A percentile compares a stretch with the other conserved stretches of the same genome.
Evolutionary conservation across 2,888 invertebrate genomes (phyloP).

Genomic region (Trilocha varians): DNA sequence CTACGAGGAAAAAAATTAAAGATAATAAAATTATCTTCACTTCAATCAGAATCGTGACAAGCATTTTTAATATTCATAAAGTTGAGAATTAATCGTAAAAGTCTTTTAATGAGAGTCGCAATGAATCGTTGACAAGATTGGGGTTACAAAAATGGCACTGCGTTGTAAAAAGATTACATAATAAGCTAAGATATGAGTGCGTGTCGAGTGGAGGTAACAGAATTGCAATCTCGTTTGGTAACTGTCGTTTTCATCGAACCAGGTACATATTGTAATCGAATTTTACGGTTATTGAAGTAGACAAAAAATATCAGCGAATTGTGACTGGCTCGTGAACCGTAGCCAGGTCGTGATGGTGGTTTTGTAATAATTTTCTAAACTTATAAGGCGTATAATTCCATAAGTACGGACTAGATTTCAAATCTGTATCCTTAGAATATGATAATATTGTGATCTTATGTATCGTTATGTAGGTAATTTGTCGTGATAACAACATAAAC

Average conservation of each 20-base stretch:
- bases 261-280: conserved; percentile 56
- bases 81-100: not conserved
- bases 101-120: not conserved
- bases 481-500: no score
- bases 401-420: no score
- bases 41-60: not conserved
- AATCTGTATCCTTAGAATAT: no score
- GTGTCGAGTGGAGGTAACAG: conserved; percentile 1
- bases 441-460: no score
- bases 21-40: not conserved
- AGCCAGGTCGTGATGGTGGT: conserved; percentile 15
- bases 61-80: not conserved
- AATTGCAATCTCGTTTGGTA: conserved; percentile 25
- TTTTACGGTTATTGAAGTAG: conserved; percentile 55
- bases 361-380: not conserved
- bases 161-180: not conserved
- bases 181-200: not conserved
- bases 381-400: not conserved
- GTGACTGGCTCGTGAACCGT: conserved; percentile 44
- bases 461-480: no score
- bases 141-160: not conserved
- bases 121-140: not conserved
- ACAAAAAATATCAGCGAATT: conserved; percentile 40
- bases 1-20: not conserved
- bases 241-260: conserved; percentile 48